Conservation (phyloP, 2,888 invertebrate genomes). For the Isotomurus palustris region DNA sequence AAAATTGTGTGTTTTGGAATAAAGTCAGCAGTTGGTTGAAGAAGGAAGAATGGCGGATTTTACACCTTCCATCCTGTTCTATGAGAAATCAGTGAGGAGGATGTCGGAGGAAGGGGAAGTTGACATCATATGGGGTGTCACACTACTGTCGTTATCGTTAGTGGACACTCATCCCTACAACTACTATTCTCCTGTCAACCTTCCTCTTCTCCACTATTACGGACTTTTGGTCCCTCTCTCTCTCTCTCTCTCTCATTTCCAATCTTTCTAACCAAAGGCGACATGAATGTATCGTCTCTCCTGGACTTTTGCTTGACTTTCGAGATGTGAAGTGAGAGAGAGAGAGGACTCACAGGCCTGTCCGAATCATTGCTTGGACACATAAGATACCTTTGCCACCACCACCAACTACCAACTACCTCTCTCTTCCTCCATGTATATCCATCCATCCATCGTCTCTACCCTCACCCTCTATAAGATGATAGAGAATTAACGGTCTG, state of each 20-base stretch:
- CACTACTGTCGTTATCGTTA: constrained; percentile 39
- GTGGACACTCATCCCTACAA: constrained; percentile 37
- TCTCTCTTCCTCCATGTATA: background rate
- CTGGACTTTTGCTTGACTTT: too few species aligned
- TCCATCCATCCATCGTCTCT: background rate
- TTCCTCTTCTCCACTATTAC: background rate
- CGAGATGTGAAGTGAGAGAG: background rate
- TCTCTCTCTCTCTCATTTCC: background rate
- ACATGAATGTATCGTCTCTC: too few species aligned
- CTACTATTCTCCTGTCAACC: constrained; percentile 3
- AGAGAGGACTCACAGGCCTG: background rate
- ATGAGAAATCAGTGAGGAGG: background rate
- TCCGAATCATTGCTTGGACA: too few species aligned
- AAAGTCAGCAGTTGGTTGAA: too few species aligned
- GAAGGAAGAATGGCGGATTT: constrained; percentile 1
- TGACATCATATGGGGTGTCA: constrained; percentile 36
- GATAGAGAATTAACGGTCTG: constrained; percentile 12
- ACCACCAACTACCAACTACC: too few species aligned
- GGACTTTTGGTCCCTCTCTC: too few species aligned
- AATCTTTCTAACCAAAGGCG: background rate
- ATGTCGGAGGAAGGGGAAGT: constrained; percentile 38
- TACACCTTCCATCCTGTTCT: background rate
- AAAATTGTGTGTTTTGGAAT: constrained; percentile 1
- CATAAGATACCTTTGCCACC: too few species aligned
- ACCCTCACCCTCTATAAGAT: background rate